phyloP scores from a whole-genome alignment of 1,140 invertebrate genomes.

The Aphelenchoides fujianensis region DNA sequence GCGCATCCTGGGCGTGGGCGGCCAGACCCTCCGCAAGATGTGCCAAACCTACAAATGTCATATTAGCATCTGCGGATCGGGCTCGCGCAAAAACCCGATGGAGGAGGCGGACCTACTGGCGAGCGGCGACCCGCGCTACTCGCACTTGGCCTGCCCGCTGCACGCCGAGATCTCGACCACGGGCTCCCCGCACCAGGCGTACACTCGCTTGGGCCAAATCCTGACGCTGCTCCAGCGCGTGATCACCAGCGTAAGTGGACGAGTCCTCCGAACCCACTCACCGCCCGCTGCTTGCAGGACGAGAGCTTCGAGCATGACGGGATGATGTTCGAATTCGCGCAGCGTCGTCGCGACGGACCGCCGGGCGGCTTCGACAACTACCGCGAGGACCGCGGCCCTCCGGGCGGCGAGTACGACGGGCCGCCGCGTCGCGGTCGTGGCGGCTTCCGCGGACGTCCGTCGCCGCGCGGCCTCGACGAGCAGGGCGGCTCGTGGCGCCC shows the following conservation, averaged over 20 bases:
- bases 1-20: slow-evolving; percentile 6
- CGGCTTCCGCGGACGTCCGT: too few species aligned
- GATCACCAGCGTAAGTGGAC: slow-evolving; percentile 18
- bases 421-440: background rate
- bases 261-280: background rate
- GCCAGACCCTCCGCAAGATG: slow-evolving; percentile 19
- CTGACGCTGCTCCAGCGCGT: slow-evolving; percentile 18
- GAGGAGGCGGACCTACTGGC: slow-evolving; percentile 16
- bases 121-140: slow-evolving; percentile 7
- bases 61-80: slow-evolving; percentile 18
- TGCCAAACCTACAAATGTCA: slow-evolving; percentile 23
- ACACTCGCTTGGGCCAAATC: slow-evolving; percentile 26
- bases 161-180: slow-evolving; percentile 22
- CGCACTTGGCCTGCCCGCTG: slow-evolving; percentile 22
- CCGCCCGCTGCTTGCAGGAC: background rate
- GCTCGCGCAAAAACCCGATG: slow-evolving; percentile 9
- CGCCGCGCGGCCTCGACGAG: too few species aligned
- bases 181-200: slow-evolving; percentile 22
- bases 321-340: background rate
- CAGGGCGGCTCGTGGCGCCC: background rate
- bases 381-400: too few species aligned
- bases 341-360: slow-evolving; percentile 5
- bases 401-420: too few species aligned
- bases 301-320: slow-evolving; percentile 19
- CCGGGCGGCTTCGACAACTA: background rate